These are phyloP conservation scores for Popillia japonica DNA, from an alignment of 1,140 invertebrate species.

Conservation along the genomic window DNA sequence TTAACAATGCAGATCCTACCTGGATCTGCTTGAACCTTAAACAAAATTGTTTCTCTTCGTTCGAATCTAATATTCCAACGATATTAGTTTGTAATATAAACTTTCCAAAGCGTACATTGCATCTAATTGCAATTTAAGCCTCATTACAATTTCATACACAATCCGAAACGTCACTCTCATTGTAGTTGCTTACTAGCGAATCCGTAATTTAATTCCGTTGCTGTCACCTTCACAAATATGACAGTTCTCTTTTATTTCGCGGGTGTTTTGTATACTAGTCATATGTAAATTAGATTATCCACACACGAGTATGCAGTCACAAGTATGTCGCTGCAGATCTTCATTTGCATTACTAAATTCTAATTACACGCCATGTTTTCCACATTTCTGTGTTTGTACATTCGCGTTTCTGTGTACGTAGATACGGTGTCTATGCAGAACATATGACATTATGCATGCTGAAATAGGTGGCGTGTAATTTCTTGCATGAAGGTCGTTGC, in stretches of 20 bases:
- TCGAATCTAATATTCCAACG: too few relatives aligned
- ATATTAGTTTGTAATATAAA: too few relatives aligned
- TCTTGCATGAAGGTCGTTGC: not conserved
- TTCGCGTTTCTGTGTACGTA: not conserved
- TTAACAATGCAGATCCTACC: too few relatives aligned
- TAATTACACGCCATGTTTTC: not conserved
- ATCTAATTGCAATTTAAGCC: too few relatives aligned
- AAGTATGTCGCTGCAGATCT: not conserved
- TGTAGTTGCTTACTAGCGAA: too few relatives aligned
- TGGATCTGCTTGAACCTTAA: too few relatives aligned
- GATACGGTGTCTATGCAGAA: not conserved
- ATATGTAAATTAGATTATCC: conserved; percentile 17
- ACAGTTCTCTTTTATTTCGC: not conserved
- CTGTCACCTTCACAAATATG: not conserved
- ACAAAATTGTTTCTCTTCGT: too few relatives aligned
- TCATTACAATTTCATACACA: too few relatives aligned
- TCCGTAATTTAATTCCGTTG: too few relatives aligned
- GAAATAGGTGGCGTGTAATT: not conserved
- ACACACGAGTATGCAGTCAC: not conserved
- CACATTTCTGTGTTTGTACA: not conserved
- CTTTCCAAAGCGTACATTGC: too few relatives aligned
- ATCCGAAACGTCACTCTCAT: too few relatives aligned
- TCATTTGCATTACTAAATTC: not conserved
- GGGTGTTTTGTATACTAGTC: not conserved
- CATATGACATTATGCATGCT: not conserved